A percentile compares a stretch with the other conserved stretches of the same genome.
Conservation (phyloP, 2,113 vertebrate genomes). For the Platichthys flesus region DNA sequence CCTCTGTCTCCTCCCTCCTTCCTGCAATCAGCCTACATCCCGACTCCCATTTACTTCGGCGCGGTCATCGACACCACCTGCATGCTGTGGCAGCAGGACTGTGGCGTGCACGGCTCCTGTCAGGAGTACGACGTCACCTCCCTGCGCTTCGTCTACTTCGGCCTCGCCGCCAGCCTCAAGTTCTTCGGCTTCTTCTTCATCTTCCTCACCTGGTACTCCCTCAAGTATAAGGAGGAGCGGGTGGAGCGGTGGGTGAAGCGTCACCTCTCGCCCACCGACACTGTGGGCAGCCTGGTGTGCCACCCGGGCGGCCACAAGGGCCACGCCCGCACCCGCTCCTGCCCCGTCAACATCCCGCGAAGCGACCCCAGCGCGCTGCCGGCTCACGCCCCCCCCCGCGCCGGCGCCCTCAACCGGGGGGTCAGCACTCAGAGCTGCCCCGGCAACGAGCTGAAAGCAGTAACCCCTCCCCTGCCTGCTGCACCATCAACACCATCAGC, state of each 20-base stretch:
- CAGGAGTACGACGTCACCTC: constrained; percentile 99
- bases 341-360: constrained; percentile 89
- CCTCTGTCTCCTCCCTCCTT: background rate
- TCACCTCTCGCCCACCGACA: constrained; percentile 86
- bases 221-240: constrained; percentile 92
- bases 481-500: constrained; percentile 9
- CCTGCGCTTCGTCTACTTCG: constrained; percentile 98
- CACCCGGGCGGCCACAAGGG: constrained; percentile 83
- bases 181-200: constrained; percentile 98
- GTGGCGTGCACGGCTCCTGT: constrained; percentile 94
- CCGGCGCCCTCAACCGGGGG: constrained; percentile 73
- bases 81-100: constrained; percentile 99
- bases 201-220: constrained; percentile 98
- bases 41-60: constrained; percentile 98
- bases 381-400: constrained; percentile 19
- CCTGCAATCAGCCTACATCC: constrained; percentile 91
- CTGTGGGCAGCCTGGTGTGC: constrained; percentile 90
- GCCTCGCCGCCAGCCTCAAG: constrained; percentile 97
- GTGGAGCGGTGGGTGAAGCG: constrained; percentile 86
- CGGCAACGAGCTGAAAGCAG: constrained; percentile 87
- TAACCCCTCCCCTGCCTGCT: constrained; percentile 66
- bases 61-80: constrained; percentile 99
- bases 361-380: constrained; percentile 65
- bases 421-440: constrained; percentile 89
- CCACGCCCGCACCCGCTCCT: constrained; percentile 91